Evolutionary conservation across 1,140 invertebrate genomes (phyloP).

Genomic region (Hyles vespertilio): DNA sequence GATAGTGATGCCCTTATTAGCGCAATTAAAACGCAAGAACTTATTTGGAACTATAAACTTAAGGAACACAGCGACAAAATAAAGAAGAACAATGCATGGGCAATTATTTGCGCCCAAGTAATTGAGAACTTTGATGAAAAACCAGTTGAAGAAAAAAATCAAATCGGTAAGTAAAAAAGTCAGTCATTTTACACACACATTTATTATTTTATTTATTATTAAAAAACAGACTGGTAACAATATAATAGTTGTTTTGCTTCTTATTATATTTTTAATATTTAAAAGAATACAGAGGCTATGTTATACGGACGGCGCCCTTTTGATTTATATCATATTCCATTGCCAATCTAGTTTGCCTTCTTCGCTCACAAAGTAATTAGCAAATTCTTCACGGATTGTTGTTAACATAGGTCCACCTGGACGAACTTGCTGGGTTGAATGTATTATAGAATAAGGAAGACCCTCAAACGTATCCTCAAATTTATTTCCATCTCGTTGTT

Average conservation of each 20-base stretch:
- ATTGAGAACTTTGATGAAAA: constrained; percentile 21
- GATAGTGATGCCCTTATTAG: constrained; percentile 16
- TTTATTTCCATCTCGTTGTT: constrained; percentile 35
- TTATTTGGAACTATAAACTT: constrained; percentile 14
- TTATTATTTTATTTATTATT: too few species aligned
- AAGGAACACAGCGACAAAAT: constrained; percentile 15
- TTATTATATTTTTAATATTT: too few species aligned
- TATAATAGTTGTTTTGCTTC: too few species aligned
- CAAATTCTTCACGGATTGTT: constrained; percentile 28
- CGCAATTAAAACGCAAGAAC: constrained; percentile 10
- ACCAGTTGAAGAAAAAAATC: constrained; percentile 15
- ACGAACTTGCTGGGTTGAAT: constrained; percentile 23
- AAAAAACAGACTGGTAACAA: too few species aligned
- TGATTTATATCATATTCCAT: constrained; percentile 28
- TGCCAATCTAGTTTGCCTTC: constrained; percentile 20
- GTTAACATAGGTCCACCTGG: constrained; percentile 25
- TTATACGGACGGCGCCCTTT: too few species aligned
- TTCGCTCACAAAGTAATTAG: constrained; percentile 29
- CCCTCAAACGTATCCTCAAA: constrained; percentile 40
- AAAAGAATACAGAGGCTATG: too few species aligned
- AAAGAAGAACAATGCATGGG: constrained; percentile 19
- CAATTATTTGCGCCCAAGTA: constrained; percentile 20
- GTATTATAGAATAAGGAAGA: constrained; percentile 22
- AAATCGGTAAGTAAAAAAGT: neutral
- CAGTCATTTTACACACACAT: neutral